Percentiles rank a stretch among this genome's conserved stretches.
Conservation (phyloP, 2,888 invertebrate genomes). For the Diadromus collaris region DNA sequence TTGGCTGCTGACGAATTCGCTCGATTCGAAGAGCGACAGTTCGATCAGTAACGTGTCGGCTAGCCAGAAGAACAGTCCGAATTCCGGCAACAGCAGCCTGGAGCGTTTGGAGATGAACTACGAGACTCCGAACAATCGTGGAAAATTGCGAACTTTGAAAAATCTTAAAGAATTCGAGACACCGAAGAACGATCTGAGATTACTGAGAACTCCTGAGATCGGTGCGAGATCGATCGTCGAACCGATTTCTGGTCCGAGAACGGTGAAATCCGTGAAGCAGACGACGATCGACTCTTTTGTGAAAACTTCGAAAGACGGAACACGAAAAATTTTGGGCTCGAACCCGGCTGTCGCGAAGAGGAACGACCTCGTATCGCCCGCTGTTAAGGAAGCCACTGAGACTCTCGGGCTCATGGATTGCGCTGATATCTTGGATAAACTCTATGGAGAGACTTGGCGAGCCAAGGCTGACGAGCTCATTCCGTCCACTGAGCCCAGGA, state of each 20-base stretch:
- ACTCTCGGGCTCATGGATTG: conserved; percentile 67
- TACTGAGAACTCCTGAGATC: conserved; percentile 32
- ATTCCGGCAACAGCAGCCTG: conserved; percentile 77
- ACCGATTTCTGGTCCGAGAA: conserved; percentile 18
- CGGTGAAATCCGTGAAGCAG: conserved; percentile 41
- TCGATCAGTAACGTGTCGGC: conserved; percentile 70
- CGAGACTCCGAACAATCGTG: conserved; percentile 79
- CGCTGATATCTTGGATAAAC: conserved; percentile 79
- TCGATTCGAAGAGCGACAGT: conserved; percentile 67
- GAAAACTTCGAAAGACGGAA: conserved; percentile 43
- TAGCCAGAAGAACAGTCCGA: conserved; percentile 68
- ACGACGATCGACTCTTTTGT: conserved; percentile 59
- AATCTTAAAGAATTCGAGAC: conserved; percentile 19
- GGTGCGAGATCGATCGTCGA: not conserved
- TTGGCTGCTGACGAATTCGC: conserved; percentile 73
- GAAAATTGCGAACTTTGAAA: conserved; percentile 55
- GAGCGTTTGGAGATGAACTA: conserved; percentile 76
- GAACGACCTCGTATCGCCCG: not conserved
- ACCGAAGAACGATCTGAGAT: conserved; percentile 70
- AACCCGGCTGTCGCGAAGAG: not conserved
- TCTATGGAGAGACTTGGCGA: conserved; percentile 83
- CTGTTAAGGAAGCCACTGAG: conserved; percentile 31
- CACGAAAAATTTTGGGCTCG: conserved; percentile 25
- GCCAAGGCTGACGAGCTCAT: conserved; percentile 75
- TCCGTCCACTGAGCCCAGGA: conserved; percentile 70